Evolutionary conservation across 2,888 invertebrate species (phyloP), one percentile per base, ranked within the genome.

Genomic region (Tachina fera): DNA sequence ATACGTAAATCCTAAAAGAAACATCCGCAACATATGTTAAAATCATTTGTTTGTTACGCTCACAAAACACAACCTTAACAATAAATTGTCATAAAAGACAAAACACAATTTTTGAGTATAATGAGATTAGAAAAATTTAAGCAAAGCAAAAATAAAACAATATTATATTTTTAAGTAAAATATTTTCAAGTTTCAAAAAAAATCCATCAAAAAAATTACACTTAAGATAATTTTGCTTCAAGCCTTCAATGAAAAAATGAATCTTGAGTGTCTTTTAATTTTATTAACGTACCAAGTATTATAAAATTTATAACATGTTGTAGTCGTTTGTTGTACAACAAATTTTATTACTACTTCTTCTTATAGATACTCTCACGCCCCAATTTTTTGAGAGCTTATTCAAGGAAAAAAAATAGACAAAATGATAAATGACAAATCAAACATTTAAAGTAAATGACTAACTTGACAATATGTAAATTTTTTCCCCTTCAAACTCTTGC

Each of bases 391-490:
- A n/a, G 2, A 11, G 39, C 8, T 49, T 13, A 41, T 39, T 13
- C 10, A 4, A 58, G 41, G 16, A 14, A 53, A 16, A n/a, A 51
- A 53, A 16, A n/a, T 14, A 56, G 31, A 76, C 71, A 79, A 79
- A 74, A 86, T 86, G 86, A 86, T 83, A 83, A 86, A 86, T 86
- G 83, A 86, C 86, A 86, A 86, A 86, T 86, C 83, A 86, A 86
- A 86, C 79, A 86, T 83, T 79, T 79, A 83, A 72, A 83, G 83
- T 83, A 79, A 86, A 86, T 86, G 86, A 86, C 76, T 83, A 83
- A 83, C 79, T 79, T 79, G 83, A 83, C 83, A 83, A 83, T 79
- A 86, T 86, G 86, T 71, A 86, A 83, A 86, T 86, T 86, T 79
- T 84, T 49, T 85, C 67, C 68, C 56, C 9, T 41, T 70, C 13